Conservation (phyloP, 2,888 invertebrate species). For the Leptinotarsa juncta region DNA sequence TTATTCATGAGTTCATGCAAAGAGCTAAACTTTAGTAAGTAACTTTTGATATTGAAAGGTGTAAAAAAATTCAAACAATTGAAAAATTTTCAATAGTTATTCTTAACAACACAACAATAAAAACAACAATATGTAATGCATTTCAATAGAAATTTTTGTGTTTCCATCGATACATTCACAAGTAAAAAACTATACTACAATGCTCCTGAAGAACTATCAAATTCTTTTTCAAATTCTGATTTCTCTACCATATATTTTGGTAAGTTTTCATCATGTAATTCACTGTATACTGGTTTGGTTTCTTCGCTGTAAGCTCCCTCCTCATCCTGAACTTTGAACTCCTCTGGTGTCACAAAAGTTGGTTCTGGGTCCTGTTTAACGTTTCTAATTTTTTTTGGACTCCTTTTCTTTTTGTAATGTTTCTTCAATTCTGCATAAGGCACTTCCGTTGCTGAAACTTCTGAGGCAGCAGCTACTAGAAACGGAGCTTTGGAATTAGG, state of each 20-base stretch:
- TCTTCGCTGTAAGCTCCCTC: conserved; percentile 76
- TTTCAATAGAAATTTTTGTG: conserved; percentile 17
- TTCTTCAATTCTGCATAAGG: conserved; percentile 25
- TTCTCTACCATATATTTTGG: conserved; percentile 77
- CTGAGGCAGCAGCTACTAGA: conserved; percentile 52
- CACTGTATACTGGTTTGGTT: conserved; percentile 74
- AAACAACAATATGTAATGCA: conserved; percentile 24
- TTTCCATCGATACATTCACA: conserved; percentile 32
- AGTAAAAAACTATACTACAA: conserved; percentile 35
- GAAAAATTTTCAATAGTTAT: conserved; percentile 27
- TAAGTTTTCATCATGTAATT: conserved; percentile 72
- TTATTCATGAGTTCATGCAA: neutral
- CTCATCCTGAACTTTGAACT: conserved; percentile 70
- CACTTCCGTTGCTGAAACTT: conserved; percentile 43
- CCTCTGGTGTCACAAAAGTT: conserved; percentile 64
- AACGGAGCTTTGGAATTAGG: conserved; percentile 33
- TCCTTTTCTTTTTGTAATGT: conserved; percentile 30
- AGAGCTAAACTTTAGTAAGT: neutral
- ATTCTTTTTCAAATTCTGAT: conserved; percentile 76
- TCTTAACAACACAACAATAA: conserved; percentile 33
- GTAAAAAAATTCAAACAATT: neutral
- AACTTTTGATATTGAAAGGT: neutral
- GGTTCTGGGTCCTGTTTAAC: conserved; percentile 56
- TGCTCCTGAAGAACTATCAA: conserved; percentile 68
- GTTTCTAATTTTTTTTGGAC: conserved; percentile 31